Conservation (phyloP, 2,797 vertebrate species). For the Luscinia megarhynchos region DNA sequence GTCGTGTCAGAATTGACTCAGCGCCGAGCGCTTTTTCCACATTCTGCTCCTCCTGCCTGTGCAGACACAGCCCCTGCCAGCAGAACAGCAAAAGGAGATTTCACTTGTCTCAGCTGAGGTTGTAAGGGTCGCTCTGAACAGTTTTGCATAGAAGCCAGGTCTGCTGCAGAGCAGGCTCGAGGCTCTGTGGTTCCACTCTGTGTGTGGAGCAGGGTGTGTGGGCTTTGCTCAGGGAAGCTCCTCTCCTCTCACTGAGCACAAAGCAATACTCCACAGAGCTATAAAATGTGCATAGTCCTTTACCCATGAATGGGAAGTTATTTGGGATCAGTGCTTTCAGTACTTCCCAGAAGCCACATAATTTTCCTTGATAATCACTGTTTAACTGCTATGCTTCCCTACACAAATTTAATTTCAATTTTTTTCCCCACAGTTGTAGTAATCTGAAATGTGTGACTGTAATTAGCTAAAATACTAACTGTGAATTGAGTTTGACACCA, state of each 20-base stretch:
- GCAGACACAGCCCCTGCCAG: neutral
- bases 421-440: neutral
- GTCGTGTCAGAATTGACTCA: accelerated
- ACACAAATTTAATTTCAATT: slow-evolving; percentile 31
- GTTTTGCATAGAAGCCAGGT: neutral
- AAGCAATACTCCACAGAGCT: neutral
- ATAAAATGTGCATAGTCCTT: slow-evolving; percentile 15
- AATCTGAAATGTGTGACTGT: slow-evolving; percentile 3
- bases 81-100: neutral
- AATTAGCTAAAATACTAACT: slow-evolving; percentile 41
- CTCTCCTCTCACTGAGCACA: neutral
- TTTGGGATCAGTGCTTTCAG: slow-evolving; percentile 34
- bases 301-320: neutral
- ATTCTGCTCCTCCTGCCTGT: neutral
- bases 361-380: slow-evolving; percentile 39
- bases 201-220: neutral
- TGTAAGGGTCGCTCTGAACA: neutral
- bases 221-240: neutral
- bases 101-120: neutral
- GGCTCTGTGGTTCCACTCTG: neutral
- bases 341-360: slow-evolving; percentile 46
- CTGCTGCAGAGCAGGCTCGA: neutral
- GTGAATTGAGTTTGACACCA: slow-evolving; percentile 1
- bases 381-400: slow-evolving; percentile 44
- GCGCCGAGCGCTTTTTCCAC: too few relatives aligned